Conservation (phyloP, 2,888 invertebrate genomes). For the Halictus quadricinctus region DNA sequence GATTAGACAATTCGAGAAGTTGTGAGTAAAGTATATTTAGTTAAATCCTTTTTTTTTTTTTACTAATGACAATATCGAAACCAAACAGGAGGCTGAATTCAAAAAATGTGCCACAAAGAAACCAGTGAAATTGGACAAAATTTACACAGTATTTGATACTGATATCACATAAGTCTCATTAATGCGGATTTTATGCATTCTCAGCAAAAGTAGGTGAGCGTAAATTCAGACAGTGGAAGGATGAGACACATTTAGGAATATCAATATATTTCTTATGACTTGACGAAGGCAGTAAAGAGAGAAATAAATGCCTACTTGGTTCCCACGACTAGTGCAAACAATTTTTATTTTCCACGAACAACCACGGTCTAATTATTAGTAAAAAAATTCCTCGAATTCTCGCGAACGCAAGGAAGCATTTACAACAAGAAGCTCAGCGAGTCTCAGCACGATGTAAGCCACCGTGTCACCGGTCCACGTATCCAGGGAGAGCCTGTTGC, state of each 20-base stretch:
- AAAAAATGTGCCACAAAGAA: background rate
- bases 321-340: too few species aligned
- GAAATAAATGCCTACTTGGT: too few species aligned
- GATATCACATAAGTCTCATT: background rate
- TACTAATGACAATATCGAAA: background rate
- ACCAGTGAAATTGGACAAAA: background rate
- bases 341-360: too few species aligned
- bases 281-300: too few species aligned
- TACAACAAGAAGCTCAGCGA: background rate
- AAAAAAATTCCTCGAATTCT: too few species aligned
- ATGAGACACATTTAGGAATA: too few species aligned
- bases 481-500: slow-evolving; percentile 1
- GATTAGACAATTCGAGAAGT: background rate
- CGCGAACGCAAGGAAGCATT: background rate
- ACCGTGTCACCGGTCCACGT: background rate
- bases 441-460: background rate
- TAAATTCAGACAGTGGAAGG: too few species aligned
- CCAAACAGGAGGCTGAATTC: background rate
- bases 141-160: background rate
- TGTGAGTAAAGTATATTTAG: background rate
- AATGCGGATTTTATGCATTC: too few species aligned
- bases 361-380: too few species aligned
- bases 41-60: background rate
- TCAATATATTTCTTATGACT: too few species aligned
- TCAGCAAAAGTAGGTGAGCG: too few species aligned